phyloP scores from a whole-genome alignment of 2,888 invertebrate genomes.

The Omphaloscelis lunosa region DNA sequence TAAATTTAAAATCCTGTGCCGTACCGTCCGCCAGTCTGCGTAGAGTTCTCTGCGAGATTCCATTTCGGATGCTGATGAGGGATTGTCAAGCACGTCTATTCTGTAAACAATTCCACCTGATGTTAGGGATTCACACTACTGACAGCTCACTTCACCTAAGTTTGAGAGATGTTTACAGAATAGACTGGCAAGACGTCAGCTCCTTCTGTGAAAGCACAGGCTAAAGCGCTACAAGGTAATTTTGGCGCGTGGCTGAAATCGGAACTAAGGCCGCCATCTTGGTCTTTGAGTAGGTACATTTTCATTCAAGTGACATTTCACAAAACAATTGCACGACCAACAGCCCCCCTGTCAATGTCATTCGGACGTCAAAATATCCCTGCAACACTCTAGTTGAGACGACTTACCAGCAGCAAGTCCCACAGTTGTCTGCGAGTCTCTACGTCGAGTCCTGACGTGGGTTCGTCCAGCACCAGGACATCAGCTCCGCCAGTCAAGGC shows the following conservation, averaged over 20 bases:
- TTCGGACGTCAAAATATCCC: neutral
- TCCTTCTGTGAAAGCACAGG: neutral
- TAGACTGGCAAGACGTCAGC: neutral
- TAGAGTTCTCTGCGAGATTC: no score
- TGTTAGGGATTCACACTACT: no score
- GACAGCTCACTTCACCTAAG: neutral
- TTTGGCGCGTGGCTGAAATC: neutral
- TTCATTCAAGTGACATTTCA: neutral
- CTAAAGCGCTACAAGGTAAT: neutral
- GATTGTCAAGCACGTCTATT: no score
- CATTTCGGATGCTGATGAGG: no score
- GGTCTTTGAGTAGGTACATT: neutral
- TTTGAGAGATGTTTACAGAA: neutral
- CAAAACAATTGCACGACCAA: neutral
- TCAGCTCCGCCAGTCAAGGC: conserved; percentile 95
- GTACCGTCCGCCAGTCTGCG: no score
- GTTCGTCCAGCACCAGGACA: conserved; percentile 93
- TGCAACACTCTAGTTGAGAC: neutral
- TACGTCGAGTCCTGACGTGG: conserved; percentile 90
- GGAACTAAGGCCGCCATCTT: neutral
- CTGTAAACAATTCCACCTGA: no score
- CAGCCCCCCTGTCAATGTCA: no score
- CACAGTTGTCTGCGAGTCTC: conserved; percentile 77
- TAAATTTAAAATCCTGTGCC: no score
- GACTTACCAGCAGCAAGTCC: conserved; percentile 67